Percentiles rank a stretch among this genome's conserved stretches.
phyloP scores from a whole-genome alignment of 2,113 vertebrate species.

The Gavia stellata region DNA sequence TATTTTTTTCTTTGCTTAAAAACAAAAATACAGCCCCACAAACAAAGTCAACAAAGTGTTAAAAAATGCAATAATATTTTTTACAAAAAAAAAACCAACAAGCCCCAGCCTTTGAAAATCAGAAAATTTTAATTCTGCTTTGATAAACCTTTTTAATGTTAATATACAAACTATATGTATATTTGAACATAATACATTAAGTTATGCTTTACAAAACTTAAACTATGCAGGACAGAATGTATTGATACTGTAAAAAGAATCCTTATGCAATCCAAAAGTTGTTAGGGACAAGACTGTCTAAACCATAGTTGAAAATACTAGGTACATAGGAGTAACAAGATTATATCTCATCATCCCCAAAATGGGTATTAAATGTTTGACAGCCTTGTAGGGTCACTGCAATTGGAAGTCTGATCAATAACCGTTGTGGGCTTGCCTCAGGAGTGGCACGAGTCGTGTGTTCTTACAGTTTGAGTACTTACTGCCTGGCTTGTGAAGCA shows the following conservation, averaged over 20 bases:
- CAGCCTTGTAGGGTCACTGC: neutral
- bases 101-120: neutral
- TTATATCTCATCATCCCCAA: neutral
- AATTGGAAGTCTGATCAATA: neutral
- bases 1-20: neutral
- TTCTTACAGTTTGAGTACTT: neutral
- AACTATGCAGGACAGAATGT: neutral
- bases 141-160: neutral
- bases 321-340: neutral
- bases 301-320: neutral
- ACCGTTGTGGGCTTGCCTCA: neutral
- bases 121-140: neutral
- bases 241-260: neutral
- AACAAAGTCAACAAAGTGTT: neutral
- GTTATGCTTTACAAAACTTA: neutral
- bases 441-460: neutral
- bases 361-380: neutral
- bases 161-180: neutral
- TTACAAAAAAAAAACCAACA: neutral
- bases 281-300: neutral
- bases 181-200: neutral
- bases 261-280: neutral
- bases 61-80: neutral
- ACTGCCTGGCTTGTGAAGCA: neutral
- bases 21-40: neutral